Evolutionary conservation across 92 coral and sea anemone species (phyloP).

Genomic region (Heliopora coerulea): DNA sequence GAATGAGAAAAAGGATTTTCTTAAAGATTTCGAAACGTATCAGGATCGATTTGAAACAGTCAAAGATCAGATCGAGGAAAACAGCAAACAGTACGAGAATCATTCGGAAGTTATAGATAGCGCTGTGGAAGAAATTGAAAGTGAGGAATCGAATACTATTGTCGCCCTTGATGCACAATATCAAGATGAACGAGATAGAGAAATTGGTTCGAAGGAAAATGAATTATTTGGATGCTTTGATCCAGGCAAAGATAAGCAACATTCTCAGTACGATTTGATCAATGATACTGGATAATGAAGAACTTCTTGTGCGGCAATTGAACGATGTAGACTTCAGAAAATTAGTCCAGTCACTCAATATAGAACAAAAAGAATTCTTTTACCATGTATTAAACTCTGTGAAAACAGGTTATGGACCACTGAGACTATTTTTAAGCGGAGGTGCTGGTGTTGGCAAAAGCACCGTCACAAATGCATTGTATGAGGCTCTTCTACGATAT

Average conservation of each 20-base stretch:
- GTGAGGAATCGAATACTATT: constrained; percentile 38
- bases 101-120: constrained; percentile 57
- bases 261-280: constrained; percentile 34
- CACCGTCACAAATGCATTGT: constrained; percentile 63
- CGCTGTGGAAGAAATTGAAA: constrained; percentile 47
- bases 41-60: constrained; percentile 58
- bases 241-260: constrained; percentile 50
- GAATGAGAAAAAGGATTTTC: constrained; percentile 47
- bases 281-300: constrained; percentile 49
- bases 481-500: constrained; percentile 51
- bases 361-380: constrained; percentile 48
- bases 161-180: constrained; percentile 53
- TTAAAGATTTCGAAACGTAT: constrained; percentile 44
- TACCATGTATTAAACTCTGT: constrained; percentile 51
- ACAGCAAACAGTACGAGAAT: constrained; percentile 52
- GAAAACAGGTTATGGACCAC: constrained; percentile 19
- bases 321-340: constrained; percentile 36
- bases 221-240: constrained; percentile 43
- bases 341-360: constrained; percentile 45
- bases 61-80: constrained; percentile 33
- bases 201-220: constrained; percentile 29
- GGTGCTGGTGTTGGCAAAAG: constrained; percentile 66
- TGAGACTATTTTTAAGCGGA: constrained; percentile 40
- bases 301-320: constrained; percentile 28
- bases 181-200: constrained; percentile 45